Percentiles rank a stretch among this genome's conserved stretches.
phyloP scores from a whole-genome alignment of 2,797 vertebrate species.

The Dipus sagitta region DNA sequence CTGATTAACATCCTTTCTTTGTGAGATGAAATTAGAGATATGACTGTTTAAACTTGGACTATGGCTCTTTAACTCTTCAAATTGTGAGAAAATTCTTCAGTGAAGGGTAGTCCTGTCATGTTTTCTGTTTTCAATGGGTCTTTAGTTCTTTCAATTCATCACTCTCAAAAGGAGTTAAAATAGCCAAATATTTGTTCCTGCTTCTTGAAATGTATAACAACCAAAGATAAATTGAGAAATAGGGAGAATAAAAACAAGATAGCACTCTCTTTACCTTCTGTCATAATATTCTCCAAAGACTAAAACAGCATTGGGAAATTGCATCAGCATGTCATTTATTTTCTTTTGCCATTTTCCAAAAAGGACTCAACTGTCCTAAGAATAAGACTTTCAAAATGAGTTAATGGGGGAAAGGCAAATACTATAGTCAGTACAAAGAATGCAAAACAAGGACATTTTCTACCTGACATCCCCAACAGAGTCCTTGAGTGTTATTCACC shows the following conservation, averaged over 20 bases:
- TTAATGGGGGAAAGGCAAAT: neutral
- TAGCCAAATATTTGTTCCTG: neutral
- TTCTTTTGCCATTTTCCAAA: constrained; percentile 21
- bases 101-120: neutral
- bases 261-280: constrained; percentile 12
- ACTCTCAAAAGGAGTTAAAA: neutral
- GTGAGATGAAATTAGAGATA: neutral
- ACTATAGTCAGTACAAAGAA: neutral
- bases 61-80: neutral
- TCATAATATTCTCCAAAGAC: neutral
- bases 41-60: neutral
- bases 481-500: neutral
- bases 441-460: neutral
- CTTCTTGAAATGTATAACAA: neutral
- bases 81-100: constrained; percentile 30
- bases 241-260: constrained; percentile 47
- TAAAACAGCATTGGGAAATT: neutral
- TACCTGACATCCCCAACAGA: neutral
- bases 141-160: constrained; percentile 22
- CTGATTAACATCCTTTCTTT: neutral
- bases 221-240: constrained; percentile 19
- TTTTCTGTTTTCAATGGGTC: neutral
- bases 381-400: neutral
- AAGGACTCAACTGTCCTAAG: neutral
- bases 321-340: constrained; percentile 27